phyloP scores from a whole-genome alignment of 2,797 vertebrate genomes.

The Columba guinea region DNA sequence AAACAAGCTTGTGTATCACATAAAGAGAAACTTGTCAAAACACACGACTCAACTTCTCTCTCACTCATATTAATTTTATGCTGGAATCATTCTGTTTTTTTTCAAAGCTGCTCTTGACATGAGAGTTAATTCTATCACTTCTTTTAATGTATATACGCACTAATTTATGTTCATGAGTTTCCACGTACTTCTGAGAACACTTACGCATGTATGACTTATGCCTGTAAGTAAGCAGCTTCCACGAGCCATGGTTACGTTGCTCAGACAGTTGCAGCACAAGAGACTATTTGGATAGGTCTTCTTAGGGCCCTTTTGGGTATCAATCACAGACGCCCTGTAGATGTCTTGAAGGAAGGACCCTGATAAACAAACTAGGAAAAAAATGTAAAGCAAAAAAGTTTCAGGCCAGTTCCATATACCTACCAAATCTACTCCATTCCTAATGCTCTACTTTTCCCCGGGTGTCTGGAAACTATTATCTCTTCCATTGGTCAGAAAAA shows the following conservation, averaged over 20 bases:
- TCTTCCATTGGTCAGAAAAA: not conserved
- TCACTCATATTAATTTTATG: not conserved
- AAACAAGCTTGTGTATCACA: constrained; percentile 44
- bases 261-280: not conserved
- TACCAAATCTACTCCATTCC: not conserved
- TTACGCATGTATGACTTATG: not conserved
- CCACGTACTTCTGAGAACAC: not conserved
- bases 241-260: not conserved
- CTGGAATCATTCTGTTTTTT: not conserved
- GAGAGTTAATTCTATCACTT: not conserved
- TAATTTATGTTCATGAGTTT: not conserved
- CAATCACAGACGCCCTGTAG: not conserved
- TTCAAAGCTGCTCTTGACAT: not conserved
- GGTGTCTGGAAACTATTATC: not conserved
- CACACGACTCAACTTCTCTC: not conserved
- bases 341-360: not conserved
- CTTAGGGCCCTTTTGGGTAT: not conserved
- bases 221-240: not conserved
- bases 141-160: not conserved
- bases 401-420: not conserved
- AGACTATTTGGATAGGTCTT: not conserved
- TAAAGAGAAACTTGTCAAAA: constrained; percentile 41
- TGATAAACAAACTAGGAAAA: not conserved
- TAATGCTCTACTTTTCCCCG: not conserved
- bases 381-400: not conserved